These are phyloP conservation scores for Piscicola geometra DNA, from an alignment of 2,888 invertebrate genomes.

Conservation along the genomic window DNA sequence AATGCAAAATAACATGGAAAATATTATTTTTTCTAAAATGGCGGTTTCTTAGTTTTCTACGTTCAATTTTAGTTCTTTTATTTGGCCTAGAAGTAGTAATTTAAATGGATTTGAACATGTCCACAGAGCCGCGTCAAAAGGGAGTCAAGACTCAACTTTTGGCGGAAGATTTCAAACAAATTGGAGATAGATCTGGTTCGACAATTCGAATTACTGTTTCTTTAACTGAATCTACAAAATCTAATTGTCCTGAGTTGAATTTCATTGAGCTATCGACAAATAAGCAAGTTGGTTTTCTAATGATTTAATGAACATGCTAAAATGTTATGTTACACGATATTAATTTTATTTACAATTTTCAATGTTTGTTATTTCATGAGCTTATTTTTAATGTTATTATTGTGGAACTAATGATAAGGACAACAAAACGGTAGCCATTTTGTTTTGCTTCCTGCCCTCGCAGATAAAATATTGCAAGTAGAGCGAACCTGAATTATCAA, in stretches of 20 bases:
- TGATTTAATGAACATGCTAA: neutral
- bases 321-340: neutral
- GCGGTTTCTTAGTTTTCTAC: neutral
- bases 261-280: constrained; percentile 2
- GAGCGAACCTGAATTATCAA: too few relatives aligned
- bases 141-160: neutral
- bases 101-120: constrained; percentile 17
- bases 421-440: constrained; percentile 31
- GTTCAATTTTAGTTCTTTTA: constrained; percentile 16
- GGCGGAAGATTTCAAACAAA: constrained; percentile 7
- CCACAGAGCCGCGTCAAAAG: neutral
- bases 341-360: neutral
- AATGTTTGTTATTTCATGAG: neutral
- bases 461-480: too few relatives aligned
- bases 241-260: constrained; percentile 5
- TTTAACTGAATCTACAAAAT: constrained; percentile 2
- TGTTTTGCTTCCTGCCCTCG: constrained; percentile 25
- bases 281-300: constrained; percentile 3
- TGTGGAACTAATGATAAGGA: constrained; percentile 3
- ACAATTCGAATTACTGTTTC: constrained; percentile 2
- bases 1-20: too few relatives aligned
- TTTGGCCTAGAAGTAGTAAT: neutral
- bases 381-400: constrained; percentile 18
- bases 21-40: neutral
- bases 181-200: constrained; percentile 14